Evolutionary conservation across 2,888 invertebrate genomes (phyloP).

Genomic region (Cephus pygmeus): DNA sequence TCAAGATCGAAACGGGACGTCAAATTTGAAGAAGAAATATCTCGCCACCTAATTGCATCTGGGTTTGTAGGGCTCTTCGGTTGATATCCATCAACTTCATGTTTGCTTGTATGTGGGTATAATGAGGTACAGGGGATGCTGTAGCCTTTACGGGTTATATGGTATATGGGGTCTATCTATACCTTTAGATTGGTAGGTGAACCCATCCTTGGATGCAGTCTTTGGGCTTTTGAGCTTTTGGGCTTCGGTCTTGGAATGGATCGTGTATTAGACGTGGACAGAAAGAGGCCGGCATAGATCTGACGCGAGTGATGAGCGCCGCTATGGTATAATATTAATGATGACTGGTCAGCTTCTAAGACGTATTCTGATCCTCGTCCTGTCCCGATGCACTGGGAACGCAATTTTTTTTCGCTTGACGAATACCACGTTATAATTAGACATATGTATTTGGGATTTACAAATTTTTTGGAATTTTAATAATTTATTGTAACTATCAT

Average conservation of each 20-base stretch:
- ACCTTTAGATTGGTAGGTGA: constrained; percentile 26
- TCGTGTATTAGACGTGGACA: constrained; percentile 43
- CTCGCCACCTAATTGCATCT: constrained; percentile 2
- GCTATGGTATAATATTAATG: constrained; percentile 59
- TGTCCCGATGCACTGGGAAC: constrained; percentile 19
- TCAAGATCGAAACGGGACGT: background rate
- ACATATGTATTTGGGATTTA: background rate
- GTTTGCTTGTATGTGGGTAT: constrained; percentile 36
- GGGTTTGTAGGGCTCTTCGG: constrained; percentile 21
- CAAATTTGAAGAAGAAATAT: background rate
- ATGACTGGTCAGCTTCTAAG: constrained; percentile 42
- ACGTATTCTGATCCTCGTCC: constrained; percentile 9
- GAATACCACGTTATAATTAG: background rate
- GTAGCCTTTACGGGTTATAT: constrained; percentile 9
- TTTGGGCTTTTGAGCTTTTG: constrained; percentile 38
- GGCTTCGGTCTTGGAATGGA: constrained; percentile 39
- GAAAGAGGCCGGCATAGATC: constrained; percentile 61
- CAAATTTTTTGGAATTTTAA: background rate
- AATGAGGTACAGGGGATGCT: constrained; percentile 33
- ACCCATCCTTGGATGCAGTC: constrained; percentile 5
- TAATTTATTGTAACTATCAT: background rate
- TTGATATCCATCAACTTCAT: constrained; percentile 44
- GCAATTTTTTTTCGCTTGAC: background rate
- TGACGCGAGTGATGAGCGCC: constrained; percentile 56
- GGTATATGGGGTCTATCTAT: constrained; percentile 16